Conservation (phyloP, 2,888 invertebrate genomes). For the Baronia brevicornis region DNA sequence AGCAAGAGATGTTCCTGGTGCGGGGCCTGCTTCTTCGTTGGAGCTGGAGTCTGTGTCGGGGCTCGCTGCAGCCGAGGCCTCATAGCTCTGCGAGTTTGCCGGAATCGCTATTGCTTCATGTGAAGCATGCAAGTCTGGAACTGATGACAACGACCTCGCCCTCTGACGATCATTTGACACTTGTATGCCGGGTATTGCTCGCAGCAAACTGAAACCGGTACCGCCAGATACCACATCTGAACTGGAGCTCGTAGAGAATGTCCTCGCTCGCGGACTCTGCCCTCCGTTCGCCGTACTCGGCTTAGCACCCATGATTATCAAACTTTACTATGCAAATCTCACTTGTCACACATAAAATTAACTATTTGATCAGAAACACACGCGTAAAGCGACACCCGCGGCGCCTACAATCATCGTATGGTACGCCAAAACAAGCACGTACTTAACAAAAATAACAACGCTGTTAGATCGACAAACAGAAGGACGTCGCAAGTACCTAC, state of each 20-base stretch:
- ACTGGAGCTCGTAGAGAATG: constrained; percentile 85
- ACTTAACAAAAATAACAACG: constrained; percentile 40
- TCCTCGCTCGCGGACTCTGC: constrained; percentile 83
- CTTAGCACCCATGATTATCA: constrained; percentile 85
- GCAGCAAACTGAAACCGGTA: constrained; percentile 80
- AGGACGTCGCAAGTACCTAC: constrained; percentile 45
- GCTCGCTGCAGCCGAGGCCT: constrained; percentile 79
- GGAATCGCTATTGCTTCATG: constrained; percentile 79
- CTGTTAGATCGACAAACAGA: constrained; percentile 47
- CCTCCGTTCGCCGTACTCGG: constrained; percentile 87
- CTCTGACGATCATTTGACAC: constrained; percentile 86
- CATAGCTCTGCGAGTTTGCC: constrained; percentile 78
- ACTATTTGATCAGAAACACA: constrained; percentile 57
- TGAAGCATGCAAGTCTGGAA: constrained; percentile 81
- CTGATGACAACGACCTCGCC: constrained; percentile 88
- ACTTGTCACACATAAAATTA: constrained; percentile 49
- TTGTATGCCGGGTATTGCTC: constrained; percentile 83
- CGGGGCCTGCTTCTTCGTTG: constrained; percentile 77
- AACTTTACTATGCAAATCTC: constrained; percentile 57
- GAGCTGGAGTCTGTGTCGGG: constrained; percentile 81
- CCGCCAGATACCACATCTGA: constrained; percentile 77
- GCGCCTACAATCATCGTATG: constrained; percentile 70
- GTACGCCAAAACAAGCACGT: constrained; percentile 31
- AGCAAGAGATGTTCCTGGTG: constrained; percentile 68
- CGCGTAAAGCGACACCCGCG: constrained; percentile 56